Evolutionary conservation across 2,797 vertebrate genomes (phyloP), one percentile per base, ranked within the genome.

Genomic region (Micrastur ruficollis): DNA sequence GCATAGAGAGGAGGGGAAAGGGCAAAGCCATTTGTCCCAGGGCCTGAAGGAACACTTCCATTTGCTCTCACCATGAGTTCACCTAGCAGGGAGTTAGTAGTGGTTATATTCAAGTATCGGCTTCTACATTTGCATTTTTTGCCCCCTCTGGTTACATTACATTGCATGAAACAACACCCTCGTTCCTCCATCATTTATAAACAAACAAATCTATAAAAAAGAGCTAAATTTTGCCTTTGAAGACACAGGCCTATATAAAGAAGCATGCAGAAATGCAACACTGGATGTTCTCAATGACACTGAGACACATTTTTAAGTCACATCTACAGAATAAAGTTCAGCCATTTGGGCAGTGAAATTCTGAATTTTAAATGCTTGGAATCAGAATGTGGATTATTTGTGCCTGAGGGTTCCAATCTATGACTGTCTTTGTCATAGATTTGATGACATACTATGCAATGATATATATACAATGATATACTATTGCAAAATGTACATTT

Each of bases 401-500:
- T 86, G 82, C 70, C 87, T 4, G 17, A 76, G 52, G 44, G 29
- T 58, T 71, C 40, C 46, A 31, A 1, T 16, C 68, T 46, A 5
- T 31, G 31, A 11, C 85, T 56, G 42, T 34, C 74, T 63, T 29
- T 29, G 73, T 36, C 72, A 42, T 8, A 50, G 83, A 86, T 36
- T 36, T 36, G 36, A 36, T 36, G 36, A 36, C 9, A 36, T 36
- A 36, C 36, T 36, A 36, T 36, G 36, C 36, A 36, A 36, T 36
- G 36, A 36, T 36, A 36, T 36, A 36, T 36, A 36, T 36, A 36
- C 36, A 36, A 36, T 36, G 36, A 8, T 66, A 50, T 0, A 2
- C 56, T 66, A 58, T 53, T 92, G 86, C 83, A 93, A 78, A 95
- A 90, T 22, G 56, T n/a, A n/a, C n/a, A n/a, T n/a, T n/a, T n/a